phyloP scores from a whole-genome alignment of 1,140 invertebrate genomes.

The Drosophila pectinifera region DNA sequence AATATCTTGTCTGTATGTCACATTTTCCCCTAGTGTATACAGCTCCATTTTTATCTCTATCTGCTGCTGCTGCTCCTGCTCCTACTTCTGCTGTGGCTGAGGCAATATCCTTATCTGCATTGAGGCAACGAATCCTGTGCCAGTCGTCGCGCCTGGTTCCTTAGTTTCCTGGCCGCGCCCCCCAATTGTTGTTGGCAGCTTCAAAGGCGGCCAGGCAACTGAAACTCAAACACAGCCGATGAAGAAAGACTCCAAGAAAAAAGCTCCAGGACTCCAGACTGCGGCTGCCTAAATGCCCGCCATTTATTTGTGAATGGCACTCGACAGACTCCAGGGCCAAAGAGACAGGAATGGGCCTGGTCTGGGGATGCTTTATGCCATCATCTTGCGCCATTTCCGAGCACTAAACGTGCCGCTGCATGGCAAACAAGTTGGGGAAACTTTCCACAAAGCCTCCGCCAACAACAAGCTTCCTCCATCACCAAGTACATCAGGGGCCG shows the following conservation, averaged over 20 bases:
- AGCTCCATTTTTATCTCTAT: conserved; percentile 12
- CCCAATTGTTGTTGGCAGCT: conserved; percentile 69
- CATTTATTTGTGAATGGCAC: conserved; percentile 79
- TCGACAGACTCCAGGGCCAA: conserved; percentile 46
- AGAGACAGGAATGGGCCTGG: conserved; percentile 10
- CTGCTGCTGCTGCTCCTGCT: conserved; percentile 6
- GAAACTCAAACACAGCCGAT: conserved; percentile 50
- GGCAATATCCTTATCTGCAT: conserved; percentile 78
- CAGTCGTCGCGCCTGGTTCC: neutral
- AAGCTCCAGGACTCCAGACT: conserved; percentile 21
- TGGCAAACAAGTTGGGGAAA: conserved; percentile 49
- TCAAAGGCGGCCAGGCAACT: conserved; percentile 25
- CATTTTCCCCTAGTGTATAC: conserved; percentile 7
- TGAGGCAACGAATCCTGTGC: conserved; percentile 56
- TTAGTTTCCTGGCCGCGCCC: conserved; percentile 13
- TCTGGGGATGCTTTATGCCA: conserved; percentile 13
- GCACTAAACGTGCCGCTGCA: conserved; percentile 52
- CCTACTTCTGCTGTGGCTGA: conserved; percentile 28
- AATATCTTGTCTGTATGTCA: neutral
- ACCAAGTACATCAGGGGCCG: conserved; percentile 9
- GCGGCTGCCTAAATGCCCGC: conserved; percentile 72
- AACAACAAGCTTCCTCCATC: conserved; percentile 1
- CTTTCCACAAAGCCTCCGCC: conserved; percentile 29
- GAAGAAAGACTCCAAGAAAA: conserved; percentile 11
- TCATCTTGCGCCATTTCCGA: conserved; percentile 58